phyloP scores from a whole-genome alignment of 2,888 invertebrate genomes.

The Mantis religiosa region DNA sequence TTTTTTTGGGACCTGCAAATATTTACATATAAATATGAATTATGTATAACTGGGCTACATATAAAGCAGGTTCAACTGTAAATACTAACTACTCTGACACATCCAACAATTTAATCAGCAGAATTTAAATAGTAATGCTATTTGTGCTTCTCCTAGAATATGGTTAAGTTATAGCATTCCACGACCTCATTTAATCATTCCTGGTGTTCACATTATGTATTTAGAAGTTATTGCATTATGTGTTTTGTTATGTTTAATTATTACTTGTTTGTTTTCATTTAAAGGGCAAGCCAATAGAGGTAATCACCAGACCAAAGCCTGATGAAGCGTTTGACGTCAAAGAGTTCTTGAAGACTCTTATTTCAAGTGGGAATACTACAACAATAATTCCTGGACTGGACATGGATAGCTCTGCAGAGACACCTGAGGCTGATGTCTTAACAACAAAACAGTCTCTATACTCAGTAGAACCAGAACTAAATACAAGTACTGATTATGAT shows the following conservation, averaged over 20 bases:
- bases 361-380: constrained; percentile 6
- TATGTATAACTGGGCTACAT: too few species aligned
- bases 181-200: background rate
- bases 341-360: constrained; percentile 54
- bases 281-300: constrained; percentile 53
- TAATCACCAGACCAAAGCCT: constrained; percentile 50
- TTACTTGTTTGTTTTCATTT: constrained; percentile 35
- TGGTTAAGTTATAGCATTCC: too few species aligned
- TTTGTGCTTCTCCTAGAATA: too few species aligned
- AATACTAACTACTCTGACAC: too few species aligned
- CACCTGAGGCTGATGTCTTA: background rate
- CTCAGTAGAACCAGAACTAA: background rate
- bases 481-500: constrained; percentile 8
- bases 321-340: constrained; percentile 54
- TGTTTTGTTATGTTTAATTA: constrained; percentile 30
- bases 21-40: too few species aligned
- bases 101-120: too few species aligned
- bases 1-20: too few species aligned
- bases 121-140: too few species aligned
- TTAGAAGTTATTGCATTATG: background rate
- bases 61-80: too few species aligned
- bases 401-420: background rate
- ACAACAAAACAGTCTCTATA: background rate
- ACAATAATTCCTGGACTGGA: constrained; percentile 13
- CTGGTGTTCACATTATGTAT: background rate